phyloP scores from a whole-genome alignment of 2,797 vertebrate species.

The Hephaestus fuliginosus region DNA sequence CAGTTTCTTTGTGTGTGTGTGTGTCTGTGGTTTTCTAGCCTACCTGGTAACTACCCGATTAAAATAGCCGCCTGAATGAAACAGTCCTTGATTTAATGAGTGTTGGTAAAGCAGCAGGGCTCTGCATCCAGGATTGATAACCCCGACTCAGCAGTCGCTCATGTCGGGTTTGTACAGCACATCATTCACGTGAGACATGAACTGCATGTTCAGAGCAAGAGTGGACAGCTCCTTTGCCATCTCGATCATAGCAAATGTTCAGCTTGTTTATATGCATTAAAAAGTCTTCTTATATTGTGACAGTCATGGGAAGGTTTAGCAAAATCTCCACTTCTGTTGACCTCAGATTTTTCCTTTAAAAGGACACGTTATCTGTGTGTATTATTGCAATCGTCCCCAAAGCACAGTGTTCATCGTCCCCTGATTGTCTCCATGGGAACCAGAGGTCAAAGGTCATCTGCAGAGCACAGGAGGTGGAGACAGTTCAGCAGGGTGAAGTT shows the following conservation, averaged over 20 bases:
- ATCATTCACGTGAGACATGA: neutral
- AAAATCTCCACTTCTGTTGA: neutral
- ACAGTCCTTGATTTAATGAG: neutral
- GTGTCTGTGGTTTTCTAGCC: neutral
- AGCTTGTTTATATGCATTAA: neutral
- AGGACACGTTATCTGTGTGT: neutral
- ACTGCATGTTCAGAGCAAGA: neutral
- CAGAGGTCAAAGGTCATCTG: conserved; percentile 12
- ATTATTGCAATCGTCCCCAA: neutral
- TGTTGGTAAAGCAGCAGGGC: neutral
- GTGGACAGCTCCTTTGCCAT: neutral
- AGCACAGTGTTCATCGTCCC: neutral
- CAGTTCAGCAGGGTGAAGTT: neutral
- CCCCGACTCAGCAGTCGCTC: neutral
- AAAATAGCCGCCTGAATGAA: conserved; percentile 23
- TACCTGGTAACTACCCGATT: conserved; percentile 27
- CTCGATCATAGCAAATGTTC: neutral
- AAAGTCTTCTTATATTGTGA: neutral
- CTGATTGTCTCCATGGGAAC: neutral
- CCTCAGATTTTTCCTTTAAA: neutral
- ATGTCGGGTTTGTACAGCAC: neutral
- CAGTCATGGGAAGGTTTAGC: neutral
- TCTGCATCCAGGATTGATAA: neutral
- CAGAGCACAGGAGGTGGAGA: neutral
- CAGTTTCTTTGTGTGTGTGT: neutral